Evolutionary conservation across 2,888 invertebrate genomes (phyloP).

Genomic region (Deilephila porcellus): DNA sequence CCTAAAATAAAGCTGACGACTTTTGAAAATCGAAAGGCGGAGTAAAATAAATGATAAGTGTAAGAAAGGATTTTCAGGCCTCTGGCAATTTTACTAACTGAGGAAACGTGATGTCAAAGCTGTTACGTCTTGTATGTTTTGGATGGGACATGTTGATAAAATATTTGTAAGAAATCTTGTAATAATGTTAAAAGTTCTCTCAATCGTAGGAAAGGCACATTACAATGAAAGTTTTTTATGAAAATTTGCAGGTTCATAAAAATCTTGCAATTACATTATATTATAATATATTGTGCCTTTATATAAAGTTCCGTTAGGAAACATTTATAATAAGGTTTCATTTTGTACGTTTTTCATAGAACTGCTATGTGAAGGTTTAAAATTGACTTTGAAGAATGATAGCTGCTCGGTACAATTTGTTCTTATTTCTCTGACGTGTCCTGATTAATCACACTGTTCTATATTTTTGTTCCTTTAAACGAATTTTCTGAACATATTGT

Average conservation of each 20-base stretch:
- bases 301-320: neutral
- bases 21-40: too few species aligned
- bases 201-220: too few species aligned
- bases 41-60: too few species aligned
- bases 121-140: too few species aligned
- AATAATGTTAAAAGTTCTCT: neutral
- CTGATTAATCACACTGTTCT: neutral
- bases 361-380: neutral
- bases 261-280: neutral
- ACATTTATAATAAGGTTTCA: neutral
- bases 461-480: neutral
- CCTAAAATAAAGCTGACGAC: too few species aligned
- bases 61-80: too few species aligned
- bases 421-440: neutral
- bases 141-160: too few species aligned
- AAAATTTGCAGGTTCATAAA: neutral
- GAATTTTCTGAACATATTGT: neutral
- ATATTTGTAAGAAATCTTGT: too few species aligned
- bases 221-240: too few species aligned
- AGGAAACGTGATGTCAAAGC: too few species aligned
- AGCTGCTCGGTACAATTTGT: neutral
- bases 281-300: neutral
- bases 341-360: neutral
- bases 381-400: constrained; percentile 3
- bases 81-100: too few species aligned